These are phyloP conservation scores for Neodiprion lecontei DNA, from an alignment of 1,140 invertebrate genomes.

Conservation along the genomic window DNA sequence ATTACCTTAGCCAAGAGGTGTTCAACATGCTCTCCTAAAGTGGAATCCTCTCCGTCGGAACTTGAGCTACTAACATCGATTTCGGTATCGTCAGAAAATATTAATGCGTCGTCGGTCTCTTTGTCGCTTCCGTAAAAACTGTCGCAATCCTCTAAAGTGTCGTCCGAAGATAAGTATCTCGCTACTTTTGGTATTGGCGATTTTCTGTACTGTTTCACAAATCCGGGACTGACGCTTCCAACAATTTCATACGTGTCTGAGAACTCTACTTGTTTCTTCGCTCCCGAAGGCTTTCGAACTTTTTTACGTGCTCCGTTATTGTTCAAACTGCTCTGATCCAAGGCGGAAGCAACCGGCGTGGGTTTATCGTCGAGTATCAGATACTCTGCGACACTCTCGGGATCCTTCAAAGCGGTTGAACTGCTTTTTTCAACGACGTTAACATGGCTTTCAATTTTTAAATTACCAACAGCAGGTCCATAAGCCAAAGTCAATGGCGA, in stretches of 20 bases:
- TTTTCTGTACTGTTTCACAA: constrained; percentile 32
- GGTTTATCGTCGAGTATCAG: constrained; percentile 46
- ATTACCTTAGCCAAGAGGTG: constrained; percentile 55
- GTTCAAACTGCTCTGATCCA: background rate
- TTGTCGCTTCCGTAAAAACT: constrained; percentile 73
- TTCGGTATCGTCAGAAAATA: constrained; percentile 74
- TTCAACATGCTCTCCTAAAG: constrained; percentile 47
- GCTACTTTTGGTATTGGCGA: constrained; percentile 38
- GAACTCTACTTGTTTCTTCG: constrained; percentile 43
- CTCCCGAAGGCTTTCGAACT: constrained; percentile 1
- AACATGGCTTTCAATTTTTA: constrained; percentile 41
- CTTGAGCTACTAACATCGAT: constrained; percentile 56
- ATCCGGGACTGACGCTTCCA: constrained; percentile 15
- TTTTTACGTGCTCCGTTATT: constrained; percentile 28
- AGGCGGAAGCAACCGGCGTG: background rate
- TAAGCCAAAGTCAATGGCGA: constrained; percentile 21
- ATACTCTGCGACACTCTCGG: constrained; percentile 49
- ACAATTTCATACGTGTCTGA: constrained; percentile 42
- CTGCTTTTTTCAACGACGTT: constrained; percentile 40
- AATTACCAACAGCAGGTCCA: constrained; percentile 27
- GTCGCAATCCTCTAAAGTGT: constrained; percentile 58
- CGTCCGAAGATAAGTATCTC: constrained; percentile 42
- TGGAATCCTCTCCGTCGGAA: constrained; percentile 52
- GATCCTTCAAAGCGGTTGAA: constrained; percentile 43
- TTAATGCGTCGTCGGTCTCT: constrained; percentile 70